Conservation (phyloP, 2,113 vertebrate species). For the Malurus elegans region DNA sequence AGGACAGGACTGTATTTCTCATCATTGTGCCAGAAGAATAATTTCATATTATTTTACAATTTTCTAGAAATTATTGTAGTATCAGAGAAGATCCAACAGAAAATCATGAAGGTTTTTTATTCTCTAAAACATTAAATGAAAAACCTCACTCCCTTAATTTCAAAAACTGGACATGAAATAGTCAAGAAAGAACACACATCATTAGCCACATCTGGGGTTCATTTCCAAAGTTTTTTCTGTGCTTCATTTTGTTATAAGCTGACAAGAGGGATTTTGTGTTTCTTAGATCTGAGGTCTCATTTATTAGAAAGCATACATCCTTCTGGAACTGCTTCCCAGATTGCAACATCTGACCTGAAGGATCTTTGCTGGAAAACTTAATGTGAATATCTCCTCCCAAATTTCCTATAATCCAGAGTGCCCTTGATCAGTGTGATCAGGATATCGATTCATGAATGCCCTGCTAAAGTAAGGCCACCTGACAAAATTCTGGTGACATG, state of each 20-base stretch:
- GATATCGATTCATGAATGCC: neutral
- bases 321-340: neutral
- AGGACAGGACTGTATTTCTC: neutral
- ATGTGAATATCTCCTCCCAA: neutral
- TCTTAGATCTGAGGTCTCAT: neutral
- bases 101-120: neutral
- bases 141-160: neutral
- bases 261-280: neutral
- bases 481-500: neutral
- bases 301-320: neutral
- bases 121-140: neutral
- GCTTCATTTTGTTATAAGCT: neutral
- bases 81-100: neutral
- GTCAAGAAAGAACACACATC: neutral
- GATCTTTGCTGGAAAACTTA: neutral
- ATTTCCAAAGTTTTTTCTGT: neutral
- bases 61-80: neutral
- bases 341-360: neutral
- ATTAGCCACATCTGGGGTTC: neutral
- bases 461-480: neutral
- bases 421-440: neutral
- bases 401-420: neutral
- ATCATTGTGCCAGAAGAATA: neutral
- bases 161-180: neutral
- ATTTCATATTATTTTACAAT: neutral